Conservation (phyloP, 2,888 invertebrate genomes). For the Druceiella hillmani region DNA sequence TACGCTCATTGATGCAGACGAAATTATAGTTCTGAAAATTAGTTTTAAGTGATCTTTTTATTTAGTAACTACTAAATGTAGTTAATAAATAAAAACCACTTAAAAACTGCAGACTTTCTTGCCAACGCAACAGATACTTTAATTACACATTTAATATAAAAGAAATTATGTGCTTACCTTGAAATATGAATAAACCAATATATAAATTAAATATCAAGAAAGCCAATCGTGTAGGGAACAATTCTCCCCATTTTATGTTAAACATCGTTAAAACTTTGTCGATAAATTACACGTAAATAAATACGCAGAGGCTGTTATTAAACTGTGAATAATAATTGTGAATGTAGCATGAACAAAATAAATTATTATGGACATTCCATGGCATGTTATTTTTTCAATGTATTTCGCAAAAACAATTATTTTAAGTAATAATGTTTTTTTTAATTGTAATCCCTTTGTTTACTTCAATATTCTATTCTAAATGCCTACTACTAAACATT, state of each 20-base stretch:
- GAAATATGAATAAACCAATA: conserved; percentile 84
- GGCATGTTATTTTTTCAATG: too few species aligned
- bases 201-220: conserved; percentile 77
- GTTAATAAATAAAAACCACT: conserved; percentile 5
- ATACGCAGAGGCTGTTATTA: too few species aligned
- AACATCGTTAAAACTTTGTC: too few species aligned
- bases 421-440: too few species aligned
- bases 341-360: too few species aligned
- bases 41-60: neutral
- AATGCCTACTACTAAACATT: too few species aligned
- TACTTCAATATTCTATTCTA: too few species aligned
- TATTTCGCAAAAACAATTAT: too few species aligned
- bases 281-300: too few species aligned
- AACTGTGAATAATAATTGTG: too few species aligned
- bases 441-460: too few species aligned
- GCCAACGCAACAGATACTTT: conserved; percentile 5
- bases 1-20: neutral
- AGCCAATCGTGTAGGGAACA: conserved; percentile 82
- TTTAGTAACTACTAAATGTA: conserved; percentile 3
- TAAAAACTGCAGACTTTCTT: conserved; percentile 4
- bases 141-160: conserved; percentile 4
- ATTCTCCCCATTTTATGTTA: conserved; percentile 56
- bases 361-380: too few species aligned
- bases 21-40: neutral
- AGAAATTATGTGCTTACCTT: conserved; percentile 58